Evolutionary conservation across 2,797 vertebrate species (phyloP).

Genomic region (Labeo calbasu): DNA sequence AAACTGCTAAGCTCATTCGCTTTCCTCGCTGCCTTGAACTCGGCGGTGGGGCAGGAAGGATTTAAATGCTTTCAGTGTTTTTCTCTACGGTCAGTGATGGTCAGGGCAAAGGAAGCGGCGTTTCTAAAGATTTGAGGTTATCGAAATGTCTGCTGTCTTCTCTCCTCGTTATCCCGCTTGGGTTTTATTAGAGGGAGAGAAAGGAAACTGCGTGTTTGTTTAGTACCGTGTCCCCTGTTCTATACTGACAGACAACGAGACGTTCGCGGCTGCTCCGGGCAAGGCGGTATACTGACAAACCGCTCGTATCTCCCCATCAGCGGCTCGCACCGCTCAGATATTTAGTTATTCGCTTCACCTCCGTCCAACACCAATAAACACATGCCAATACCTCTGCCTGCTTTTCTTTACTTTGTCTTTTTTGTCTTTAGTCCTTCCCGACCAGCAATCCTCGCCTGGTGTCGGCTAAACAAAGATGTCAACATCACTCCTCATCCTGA

Average conservation of each 20-base stretch:
- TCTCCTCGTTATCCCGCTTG: neutral
- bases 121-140: slow-evolving; percentile 25
- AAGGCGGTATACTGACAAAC: slow-evolving; percentile 68
- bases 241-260: slow-evolving; percentile 51
- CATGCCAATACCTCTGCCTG: slow-evolving; percentile 54
- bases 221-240: slow-evolving; percentile 53
- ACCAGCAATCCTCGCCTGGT: slow-evolving; percentile 58
- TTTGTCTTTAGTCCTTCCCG: slow-evolving; percentile 55
- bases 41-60: slow-evolving; percentile 11
- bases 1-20: slow-evolving; percentile 47
- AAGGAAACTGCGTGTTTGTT: slow-evolving; percentile 54
- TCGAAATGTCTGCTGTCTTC: slow-evolving; percentile 17
- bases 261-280: slow-evolving; percentile 49
- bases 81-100: slow-evolving; percentile 4
- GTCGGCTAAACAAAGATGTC: slow-evolving; percentile 74
- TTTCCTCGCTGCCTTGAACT: slow-evolving; percentile 41
- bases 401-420: slow-evolving; percentile 50
- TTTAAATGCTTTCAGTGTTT: slow-evolving; percentile 40
- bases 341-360: slow-evolving; percentile 67
- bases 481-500: slow-evolving; percentile 66
- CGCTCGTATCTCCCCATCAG: slow-evolving; percentile 65
- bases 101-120: slow-evolving; percentile 13
- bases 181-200: slow-evolving; percentile 25
- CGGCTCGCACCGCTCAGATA: slow-evolving; percentile 59
- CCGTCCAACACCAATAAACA: slow-evolving; percentile 70